Base-by-base conservation (phyloP, 1,140 invertebrate species). In the Drosophila setifemur region DNA sequence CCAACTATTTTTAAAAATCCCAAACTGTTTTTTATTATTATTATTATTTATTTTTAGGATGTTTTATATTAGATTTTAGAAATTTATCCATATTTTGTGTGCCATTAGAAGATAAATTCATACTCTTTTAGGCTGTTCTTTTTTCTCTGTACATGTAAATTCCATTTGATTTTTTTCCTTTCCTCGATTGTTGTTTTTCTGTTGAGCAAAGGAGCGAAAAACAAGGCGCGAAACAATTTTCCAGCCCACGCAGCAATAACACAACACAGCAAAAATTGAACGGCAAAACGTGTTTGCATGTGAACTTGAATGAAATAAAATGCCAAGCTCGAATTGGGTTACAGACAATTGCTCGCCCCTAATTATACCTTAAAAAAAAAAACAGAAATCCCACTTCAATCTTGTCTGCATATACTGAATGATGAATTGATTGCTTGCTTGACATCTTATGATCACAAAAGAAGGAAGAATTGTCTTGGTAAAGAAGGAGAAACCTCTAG, bases 291-390 rank as follows among this genome's bases (percentile, higher is more conserved):
- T 47, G 63, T 77, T 82, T 77, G 40, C 53, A 63, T 67, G 29
- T 86, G 81, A 86, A 85, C 81, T 85, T 86, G 81, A 81, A 85
- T 85, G 57, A 86, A 73, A 85, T 85, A 53, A 86, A 73, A 85
- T 75, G 75, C 64, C 58, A 71, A 42, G 47, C 74, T 64, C 58
- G 49, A 86, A 85, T 81, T 85, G 75, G 81, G 75, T 86, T 76
- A 86, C 81, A 85, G 75, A 79, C 69, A 85, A 73, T 55, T 54
- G 52, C 43, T 25, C 4, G 63, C 18, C 43, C 49, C 35, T 54
- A 82, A 83, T 77, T 83, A 78, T 52, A 48, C 49, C 31, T n/a
- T n/a, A n/a, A n/a, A n/a, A 40, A 52, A 61, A 39, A 33, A 47
- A 39, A 43, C 57, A 42, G 47, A 49, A 45, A 60, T 21, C 39